Evolutionary conservation across 2,888 invertebrate genomes (phyloP), one percentile per base, ranked within the genome.

Genomic region (Melanophora roralis): DNA sequence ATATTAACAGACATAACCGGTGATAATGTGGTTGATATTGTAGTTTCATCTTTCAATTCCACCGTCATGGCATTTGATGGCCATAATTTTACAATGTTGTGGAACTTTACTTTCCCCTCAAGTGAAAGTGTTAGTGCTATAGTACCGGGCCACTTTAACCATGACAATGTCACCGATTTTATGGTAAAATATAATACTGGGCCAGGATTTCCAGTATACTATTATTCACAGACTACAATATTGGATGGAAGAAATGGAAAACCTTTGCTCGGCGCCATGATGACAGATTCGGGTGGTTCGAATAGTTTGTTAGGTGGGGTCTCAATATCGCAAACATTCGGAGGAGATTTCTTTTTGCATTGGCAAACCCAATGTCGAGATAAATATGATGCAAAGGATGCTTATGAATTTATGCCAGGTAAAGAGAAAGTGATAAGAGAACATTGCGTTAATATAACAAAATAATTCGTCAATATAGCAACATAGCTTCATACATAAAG

Each of bases 101-200:
- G 96, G 96, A 94, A 94, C 83, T 93, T 92, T 83, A 92, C 93
- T 0, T 91, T 94, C 78, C 92, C 93, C 1, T 86, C 87, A 8
- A 89, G 94, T 6, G 94, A 95, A 89, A 92, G 94, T 11, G 93
- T 94, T 84, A 94, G 95, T 84, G 92, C 94, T 60, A 95, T 95
- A 45, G 93, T 94, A 11, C 94, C 95, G 1, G 95, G 94, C 0
- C 95, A 93, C 88, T 96, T 94, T 85, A 94, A 95, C 86, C 92
- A 93, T 82, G 96, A 96, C 85, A 92, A 93, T 82, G 89, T 94
- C 6, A 95, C 95, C 0, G 96, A 96, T 88, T 94, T 96, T 85
- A 91, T 95, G 90, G 92, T 96, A 0, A 94, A 95, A 83, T 95
- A 90, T 51, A 90, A 89, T 81, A 88, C 92, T 38, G 95, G 95